A percentile compares a stretch with the other conserved stretches of the same genome.
Conservation (phyloP, 2,797 vertebrate genomes). For the Babyrousa celebensis region DNA sequence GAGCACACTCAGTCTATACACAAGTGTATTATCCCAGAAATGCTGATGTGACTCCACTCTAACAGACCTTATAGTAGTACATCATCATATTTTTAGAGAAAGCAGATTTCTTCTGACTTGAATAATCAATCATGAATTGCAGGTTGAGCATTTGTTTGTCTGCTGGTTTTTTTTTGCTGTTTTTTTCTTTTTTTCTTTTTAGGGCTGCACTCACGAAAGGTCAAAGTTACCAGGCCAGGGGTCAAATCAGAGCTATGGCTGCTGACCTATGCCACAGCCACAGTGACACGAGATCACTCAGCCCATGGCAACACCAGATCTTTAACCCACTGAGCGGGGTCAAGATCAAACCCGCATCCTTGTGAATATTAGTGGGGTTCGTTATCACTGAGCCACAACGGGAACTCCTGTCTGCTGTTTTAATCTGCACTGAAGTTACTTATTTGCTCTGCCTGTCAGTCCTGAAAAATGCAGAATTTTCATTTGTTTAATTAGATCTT, state of each 20-base stretch:
- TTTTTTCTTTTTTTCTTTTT: too few relatives aligned
- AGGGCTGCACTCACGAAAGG: too few relatives aligned
- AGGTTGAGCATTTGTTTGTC: background rate
- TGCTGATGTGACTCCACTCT: background rate
- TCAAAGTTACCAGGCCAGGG: too few relatives aligned
- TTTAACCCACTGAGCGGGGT: too few relatives aligned
- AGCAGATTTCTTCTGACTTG: slow-evolving; percentile 71
- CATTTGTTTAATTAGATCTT: slow-evolving; percentile 73
- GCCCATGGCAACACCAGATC: too few relatives aligned
- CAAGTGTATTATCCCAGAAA: slow-evolving; percentile 26
- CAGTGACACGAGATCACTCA: too few relatives aligned
- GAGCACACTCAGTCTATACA: background rate
- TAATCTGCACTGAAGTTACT: slow-evolving; percentile 64
- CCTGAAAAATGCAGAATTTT: slow-evolving; percentile 43
- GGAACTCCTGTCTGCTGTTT: slow-evolving; percentile 40
- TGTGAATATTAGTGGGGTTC: too few relatives aligned
- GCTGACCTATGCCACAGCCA: too few relatives aligned
- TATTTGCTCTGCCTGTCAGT: slow-evolving; percentile 70
- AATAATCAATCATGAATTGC: slow-evolving; percentile 66
- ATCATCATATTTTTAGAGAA: slow-evolving; percentile 68
- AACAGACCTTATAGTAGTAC: background rate
- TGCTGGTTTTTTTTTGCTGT: too few relatives aligned
- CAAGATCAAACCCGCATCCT: too few relatives aligned
- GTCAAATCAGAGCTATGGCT: too few relatives aligned
- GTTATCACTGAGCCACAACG: too few relatives aligned